Conservation (phyloP, 2,797 vertebrate species). For the Psittacula echo region DNA sequence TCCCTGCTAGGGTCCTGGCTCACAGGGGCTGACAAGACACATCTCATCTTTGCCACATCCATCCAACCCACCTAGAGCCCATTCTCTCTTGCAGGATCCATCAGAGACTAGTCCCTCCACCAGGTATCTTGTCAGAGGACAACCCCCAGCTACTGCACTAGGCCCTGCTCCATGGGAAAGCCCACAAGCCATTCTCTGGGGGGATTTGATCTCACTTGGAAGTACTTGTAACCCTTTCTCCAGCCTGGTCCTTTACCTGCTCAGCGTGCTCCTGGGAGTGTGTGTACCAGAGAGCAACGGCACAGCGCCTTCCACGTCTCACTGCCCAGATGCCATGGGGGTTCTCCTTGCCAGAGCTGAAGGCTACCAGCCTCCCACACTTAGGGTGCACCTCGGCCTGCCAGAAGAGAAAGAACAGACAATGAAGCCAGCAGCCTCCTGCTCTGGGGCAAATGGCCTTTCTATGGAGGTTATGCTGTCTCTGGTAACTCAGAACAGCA, state of each 20-base stretch:
- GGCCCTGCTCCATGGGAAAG: background rate
- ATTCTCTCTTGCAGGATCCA: background rate
- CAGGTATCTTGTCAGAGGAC: background rate
- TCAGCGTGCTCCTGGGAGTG: constrained; percentile 89
- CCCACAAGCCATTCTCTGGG: background rate
- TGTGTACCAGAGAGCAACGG: constrained; percentile 93
- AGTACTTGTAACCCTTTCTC: background rate
- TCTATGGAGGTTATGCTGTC: background rate
- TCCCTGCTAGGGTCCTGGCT: background rate
- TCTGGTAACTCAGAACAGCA: fast-evolving
- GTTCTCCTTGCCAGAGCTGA: constrained; percentile 92
- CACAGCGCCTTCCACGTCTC: constrained; percentile 86
- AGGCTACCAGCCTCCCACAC: constrained; percentile 92
- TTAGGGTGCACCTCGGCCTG: constrained; percentile 89
- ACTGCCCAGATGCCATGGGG: constrained; percentile 92
- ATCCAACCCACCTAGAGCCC: background rate
- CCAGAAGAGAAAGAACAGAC: background rate
- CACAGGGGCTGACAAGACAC: background rate
- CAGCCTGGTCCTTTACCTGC: constrained; percentile 80
- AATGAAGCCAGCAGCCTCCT: background rate
- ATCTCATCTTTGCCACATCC: background rate
- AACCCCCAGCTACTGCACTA: background rate
- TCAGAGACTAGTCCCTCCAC: background rate
- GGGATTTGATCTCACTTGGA: background rate
- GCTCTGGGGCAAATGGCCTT: background rate